These are phyloP conservation scores for Dolichallabes microphthalmus DNA, from an alignment of 2,113 vertebrate species.

Conservation along the genomic window DNA sequence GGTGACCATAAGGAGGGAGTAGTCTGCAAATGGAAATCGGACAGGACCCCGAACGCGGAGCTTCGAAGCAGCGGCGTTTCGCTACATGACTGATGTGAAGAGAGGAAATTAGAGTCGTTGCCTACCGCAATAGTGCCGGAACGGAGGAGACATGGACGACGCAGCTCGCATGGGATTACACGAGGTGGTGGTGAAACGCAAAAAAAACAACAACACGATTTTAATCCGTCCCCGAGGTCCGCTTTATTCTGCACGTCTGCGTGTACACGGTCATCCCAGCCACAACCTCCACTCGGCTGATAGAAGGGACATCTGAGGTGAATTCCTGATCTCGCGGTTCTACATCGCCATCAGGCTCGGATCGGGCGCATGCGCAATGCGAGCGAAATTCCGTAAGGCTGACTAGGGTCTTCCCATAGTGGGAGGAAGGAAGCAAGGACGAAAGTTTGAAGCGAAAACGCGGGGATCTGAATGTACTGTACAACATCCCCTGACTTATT, in stretches of 20 bases:
- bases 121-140: conserved; percentile 46
- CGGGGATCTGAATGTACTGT: background rate
- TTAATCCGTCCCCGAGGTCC: conserved; percentile 6
- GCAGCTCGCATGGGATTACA: conserved; percentile 38
- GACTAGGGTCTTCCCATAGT: background rate
- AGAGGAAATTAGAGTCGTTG: background rate
- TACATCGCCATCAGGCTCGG: conserved; percentile 25
- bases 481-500: background rate
- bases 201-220: background rate
- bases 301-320: conserved; percentile 5
- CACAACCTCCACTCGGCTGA: background rate
- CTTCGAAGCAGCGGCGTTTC: background rate
- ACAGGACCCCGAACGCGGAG: background rate
- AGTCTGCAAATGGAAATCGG: background rate
- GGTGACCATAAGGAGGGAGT: background rate
- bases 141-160: conserved; percentile 31
- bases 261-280: background rate
- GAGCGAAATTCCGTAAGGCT: conserved; percentile 11
- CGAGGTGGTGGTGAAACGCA: too few species aligned
- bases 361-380: conserved; percentile 28
- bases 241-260: background rate
- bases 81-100: background rate
- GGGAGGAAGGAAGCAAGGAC: background rate
- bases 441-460: background rate
- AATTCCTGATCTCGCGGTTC: conserved; percentile 21